A percentile compares a stretch with the other conserved stretches of the same genome.
phyloP scores from a whole-genome alignment of 2,888 invertebrate species.

The Cecidostiba fungosa region DNA sequence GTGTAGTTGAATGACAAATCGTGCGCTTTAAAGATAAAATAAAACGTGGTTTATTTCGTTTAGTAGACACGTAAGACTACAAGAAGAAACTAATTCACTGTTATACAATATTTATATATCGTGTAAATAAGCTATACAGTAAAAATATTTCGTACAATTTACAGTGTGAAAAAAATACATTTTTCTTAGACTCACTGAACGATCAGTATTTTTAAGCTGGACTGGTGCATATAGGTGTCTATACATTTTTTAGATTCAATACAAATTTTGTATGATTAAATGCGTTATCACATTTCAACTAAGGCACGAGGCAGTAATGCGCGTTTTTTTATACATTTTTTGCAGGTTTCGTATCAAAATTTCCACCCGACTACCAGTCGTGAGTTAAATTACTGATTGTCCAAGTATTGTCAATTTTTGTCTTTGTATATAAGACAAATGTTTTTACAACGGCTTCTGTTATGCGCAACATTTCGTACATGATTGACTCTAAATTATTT shows the following conservation, averaged over 20 bases:
- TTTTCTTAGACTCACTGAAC: conserved; percentile 15
- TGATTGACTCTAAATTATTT: not conserved
- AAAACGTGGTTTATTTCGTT: conserved; percentile 21
- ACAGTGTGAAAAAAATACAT: conserved; percentile 46
- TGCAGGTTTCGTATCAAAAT: conserved; percentile 8
- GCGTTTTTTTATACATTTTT: not conserved
- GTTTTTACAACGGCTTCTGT: not conserved
- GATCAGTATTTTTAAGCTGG: conserved; percentile 19
- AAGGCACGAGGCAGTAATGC: conserved; percentile 37
- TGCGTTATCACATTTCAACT: conserved; percentile 26
- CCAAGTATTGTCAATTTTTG: not conserved
- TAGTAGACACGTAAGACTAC: conserved; percentile 7
- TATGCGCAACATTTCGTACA: not conserved
- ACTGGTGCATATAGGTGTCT: not conserved
- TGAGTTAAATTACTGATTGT: conserved; percentile 28
- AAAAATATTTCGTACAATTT: conserved; percentile 18
- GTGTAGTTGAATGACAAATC: not conserved
- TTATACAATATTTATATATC: not conserved
- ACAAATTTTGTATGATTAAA: not conserved
- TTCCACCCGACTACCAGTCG: not conserved
- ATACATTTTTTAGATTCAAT: not conserved
- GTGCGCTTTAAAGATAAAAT: conserved; percentile 23
- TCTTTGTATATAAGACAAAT: not conserved
- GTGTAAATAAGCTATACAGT: not conserved
- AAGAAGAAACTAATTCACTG: not conserved